Evolutionary conservation across 1,140 invertebrate species (phyloP), one percentile per base, ranked within the genome.

Genomic region (Belonocnema kinseyi): DNA sequence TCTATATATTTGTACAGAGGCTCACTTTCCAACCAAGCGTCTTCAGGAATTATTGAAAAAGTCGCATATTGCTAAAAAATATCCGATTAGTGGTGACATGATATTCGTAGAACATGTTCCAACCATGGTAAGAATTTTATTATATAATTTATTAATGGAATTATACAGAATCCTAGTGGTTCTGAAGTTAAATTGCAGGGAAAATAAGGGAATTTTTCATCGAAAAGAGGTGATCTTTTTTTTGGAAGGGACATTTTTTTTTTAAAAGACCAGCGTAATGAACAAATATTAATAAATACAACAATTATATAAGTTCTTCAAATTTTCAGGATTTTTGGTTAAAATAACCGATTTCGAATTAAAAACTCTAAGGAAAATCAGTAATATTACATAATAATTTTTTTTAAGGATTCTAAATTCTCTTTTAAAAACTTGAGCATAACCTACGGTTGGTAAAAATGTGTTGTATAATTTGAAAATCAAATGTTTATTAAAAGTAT

Each of bases 1-100:
- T 10, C 92, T 95, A 19, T 97, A 95, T 82, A 94, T 97, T 78
- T 95, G 94, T 82, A 97, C 96, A 3, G 96, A 97, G 91, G 93
- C 94, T 89, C 86, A 85, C 17, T 97, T 97, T 91, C 96, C 96
- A 14, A 94, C 93, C 3, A 93, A 92, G 84, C 90, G 96, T 72
- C 88, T 97, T 11, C 87, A 94, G 11, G 87, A 94, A 79, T 86
- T 94, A 40, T 74, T 91, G 52, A 61, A 77, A 56, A 84, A 80
- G 19, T 89, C 87, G 78, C 86, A 87, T 83, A 77, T 83, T n/a
- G 74, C 84, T 74, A 83, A 89, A 72, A 75, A 87, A 26, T 71
- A 88, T 84, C 80, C 85, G 73, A 81, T 90, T 66, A 88, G 85
- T 81, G 89, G 86, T 70, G 88, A 94, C 87, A 87, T 88, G 26